Percentiles rank a stretch among this genome's conserved stretches.
phyloP scores from a whole-genome alignment of 2,797 vertebrate species.

The Corythornis leucogaster region DNA sequence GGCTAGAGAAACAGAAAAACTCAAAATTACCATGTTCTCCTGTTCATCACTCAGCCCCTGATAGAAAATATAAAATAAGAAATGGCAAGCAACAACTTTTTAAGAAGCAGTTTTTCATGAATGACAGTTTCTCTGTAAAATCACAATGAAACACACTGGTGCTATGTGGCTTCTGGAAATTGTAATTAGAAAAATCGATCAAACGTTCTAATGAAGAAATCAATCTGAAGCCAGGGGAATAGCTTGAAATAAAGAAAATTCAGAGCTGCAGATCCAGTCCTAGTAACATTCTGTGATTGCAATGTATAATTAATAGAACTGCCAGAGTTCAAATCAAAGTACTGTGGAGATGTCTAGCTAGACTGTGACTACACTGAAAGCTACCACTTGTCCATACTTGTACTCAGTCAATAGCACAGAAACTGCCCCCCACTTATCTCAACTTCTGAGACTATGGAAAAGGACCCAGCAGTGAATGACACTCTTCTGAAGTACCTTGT shows the following conservation, averaged over 20 bases:
- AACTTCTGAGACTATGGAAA: not conserved
- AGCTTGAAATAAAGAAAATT: not conserved
- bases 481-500: conserved; percentile 1
- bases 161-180: not conserved
- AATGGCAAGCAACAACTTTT: not conserved
- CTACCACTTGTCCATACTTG: not conserved
- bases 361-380: not conserved
- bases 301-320: not conserved
- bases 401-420: not conserved
- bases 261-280: not conserved
- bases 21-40: not conserved
- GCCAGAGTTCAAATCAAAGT: not conserved
- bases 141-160: not conserved
- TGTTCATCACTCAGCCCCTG: not conserved
- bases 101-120: conserved; percentile 5
- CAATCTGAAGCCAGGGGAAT: not conserved
- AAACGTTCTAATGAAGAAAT: conserved; percentile 13
- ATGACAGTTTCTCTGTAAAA: not conserved
- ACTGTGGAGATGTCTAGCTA: not conserved
- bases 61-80: not conserved
- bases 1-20: not conserved
- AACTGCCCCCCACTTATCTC: not conserved
- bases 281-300: not conserved
- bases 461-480: not conserved
- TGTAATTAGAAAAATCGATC: conserved; percentile 18